These are phyloP conservation scores for Diadegma fenestrale DNA, from an alignment of 2,888 invertebrate genomes.

Conservation along the genomic window DNA sequence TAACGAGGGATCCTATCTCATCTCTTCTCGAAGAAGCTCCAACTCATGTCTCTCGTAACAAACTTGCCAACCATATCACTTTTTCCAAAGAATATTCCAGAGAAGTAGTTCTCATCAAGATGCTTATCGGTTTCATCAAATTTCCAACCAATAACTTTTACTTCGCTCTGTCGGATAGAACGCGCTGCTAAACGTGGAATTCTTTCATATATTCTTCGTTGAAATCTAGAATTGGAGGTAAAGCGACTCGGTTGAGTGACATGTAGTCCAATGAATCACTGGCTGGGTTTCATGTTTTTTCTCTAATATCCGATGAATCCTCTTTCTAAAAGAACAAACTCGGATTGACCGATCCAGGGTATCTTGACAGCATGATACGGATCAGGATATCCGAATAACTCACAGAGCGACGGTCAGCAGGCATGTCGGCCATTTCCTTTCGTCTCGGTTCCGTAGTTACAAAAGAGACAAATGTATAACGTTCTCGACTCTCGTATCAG, in stretches of 20 bases:
- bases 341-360: slow-evolving; percentile 46
- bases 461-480: slow-evolving; percentile 54
- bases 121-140: neutral
- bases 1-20: slow-evolving; percentile 62
- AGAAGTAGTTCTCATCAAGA: neutral
- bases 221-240: neutral
- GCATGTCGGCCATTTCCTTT: slow-evolving; percentile 43
- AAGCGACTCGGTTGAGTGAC: neutral
- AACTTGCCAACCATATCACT: neutral
- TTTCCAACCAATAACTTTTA: neutral
- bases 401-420: slow-evolving; percentile 29
- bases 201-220: too few relatives aligned
- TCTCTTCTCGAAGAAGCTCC: slow-evolving; percentile 48
- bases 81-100: slow-evolving; percentile 2
- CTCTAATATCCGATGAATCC: neutral
- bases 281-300: neutral
- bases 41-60: neutral
- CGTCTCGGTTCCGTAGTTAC: slow-evolving; percentile 13
- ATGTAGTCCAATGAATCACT: neutral
- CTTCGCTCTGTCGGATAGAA: neutral
- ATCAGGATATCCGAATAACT: slow-evolving; percentile 37
- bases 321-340: neutral
- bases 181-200: neutral
- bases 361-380: slow-evolving; percentile 3
- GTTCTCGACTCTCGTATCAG: slow-evolving; percentile 56